Evolutionary conservation across 2,113 vertebrate species (phyloP).

Genomic region (Dasyprocta punctata): DNA sequence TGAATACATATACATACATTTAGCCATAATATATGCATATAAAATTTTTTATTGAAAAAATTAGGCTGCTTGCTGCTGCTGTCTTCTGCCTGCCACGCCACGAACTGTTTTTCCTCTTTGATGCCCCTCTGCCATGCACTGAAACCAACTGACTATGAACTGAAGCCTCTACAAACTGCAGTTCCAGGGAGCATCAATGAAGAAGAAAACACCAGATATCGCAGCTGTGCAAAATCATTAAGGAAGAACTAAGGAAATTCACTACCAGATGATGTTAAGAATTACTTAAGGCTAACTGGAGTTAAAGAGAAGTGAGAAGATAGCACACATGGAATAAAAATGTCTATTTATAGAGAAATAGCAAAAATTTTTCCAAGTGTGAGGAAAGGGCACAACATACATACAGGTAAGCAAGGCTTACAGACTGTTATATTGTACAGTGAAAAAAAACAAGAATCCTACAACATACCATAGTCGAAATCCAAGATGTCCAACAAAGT

Average conservation of each 20-base stretch:
- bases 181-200: background rate
- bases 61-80: background rate
- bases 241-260: background rate
- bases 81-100: background rate
- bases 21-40: background rate
- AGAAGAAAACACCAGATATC: background rate
- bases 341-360: background rate
- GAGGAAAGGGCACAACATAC: background rate
- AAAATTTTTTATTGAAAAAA: conserved; percentile 36
- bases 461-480: background rate
- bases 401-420: background rate
- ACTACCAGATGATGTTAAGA: background rate
- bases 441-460: background rate
- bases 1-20: background rate
- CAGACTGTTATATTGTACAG: background rate
- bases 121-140: background rate
- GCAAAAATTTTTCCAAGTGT: background rate
- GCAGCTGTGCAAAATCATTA: background rate
- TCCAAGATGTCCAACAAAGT: background rate
- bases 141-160: background rate
- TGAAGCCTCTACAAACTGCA: background rate
- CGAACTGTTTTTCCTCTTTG: background rate
- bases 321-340: background rate
- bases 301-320: background rate
- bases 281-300: background rate